Evolutionary conservation across 2,888 invertebrate species (phyloP).

Genomic region (Bursaphelenchus okinawaensis): DNA sequence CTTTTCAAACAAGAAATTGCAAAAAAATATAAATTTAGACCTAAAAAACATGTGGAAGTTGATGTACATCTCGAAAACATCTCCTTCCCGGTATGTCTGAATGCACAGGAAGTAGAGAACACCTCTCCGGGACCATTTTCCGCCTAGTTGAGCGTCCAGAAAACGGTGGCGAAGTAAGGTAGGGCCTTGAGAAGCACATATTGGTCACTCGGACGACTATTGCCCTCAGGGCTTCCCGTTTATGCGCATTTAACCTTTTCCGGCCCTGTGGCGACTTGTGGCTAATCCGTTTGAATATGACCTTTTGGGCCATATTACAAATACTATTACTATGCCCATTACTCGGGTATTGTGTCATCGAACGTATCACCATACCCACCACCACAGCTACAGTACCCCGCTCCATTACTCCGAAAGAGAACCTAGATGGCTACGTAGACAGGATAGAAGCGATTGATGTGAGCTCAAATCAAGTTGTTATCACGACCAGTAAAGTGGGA

Average conservation of each 20-base stretch:
- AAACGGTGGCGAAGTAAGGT: not conserved
- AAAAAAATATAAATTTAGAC: no score
- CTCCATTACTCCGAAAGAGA: not conserved
- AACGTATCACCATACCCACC: not conserved
- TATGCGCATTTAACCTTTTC: not conserved
- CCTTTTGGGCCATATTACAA: not conserved
- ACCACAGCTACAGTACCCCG: not conserved
- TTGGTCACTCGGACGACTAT: not conserved
- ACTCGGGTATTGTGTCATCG: not conserved
- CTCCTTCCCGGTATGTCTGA: not conserved
- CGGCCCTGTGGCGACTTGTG: not conserved
- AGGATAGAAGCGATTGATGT: conserved; percentile 46
- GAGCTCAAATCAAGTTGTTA: conserved; percentile 46
- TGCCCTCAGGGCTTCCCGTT: not conserved
- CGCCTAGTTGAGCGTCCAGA: not conserved
- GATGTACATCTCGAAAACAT: no score
- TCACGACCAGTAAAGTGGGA: conserved; percentile 43
- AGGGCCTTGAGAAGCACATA: not conserved
- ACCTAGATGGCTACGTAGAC: conserved; percentile 31
- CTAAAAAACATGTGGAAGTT: no score
- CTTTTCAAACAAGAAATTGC: no score
- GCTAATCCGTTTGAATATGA: no score
- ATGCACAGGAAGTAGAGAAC: not conserved
- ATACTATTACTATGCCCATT: not conserved
- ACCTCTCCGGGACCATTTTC: not conserved